Evolutionary conservation across 2,797 vertebrate genomes (phyloP).

Genomic region (Neosalanx taihuensis): DNA sequence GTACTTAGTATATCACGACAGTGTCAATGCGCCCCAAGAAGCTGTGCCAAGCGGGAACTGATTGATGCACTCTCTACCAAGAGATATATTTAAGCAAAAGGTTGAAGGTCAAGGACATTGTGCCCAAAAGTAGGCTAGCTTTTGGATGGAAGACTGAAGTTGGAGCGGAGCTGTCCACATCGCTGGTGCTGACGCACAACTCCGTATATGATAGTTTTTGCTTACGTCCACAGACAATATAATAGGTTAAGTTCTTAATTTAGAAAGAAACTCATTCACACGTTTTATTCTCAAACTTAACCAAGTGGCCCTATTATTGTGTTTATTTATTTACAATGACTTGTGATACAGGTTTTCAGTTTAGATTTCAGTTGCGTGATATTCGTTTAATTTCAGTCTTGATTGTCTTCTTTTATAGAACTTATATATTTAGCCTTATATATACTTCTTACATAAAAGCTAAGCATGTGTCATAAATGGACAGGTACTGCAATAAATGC

Average conservation of each 20-base stretch:
- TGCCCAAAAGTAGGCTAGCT: background rate
- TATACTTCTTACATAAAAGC: background rate
- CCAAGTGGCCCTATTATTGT: background rate
- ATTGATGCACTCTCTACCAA: no score
- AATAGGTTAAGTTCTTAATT: no score
- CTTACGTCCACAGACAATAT: no score
- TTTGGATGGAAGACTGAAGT: background rate
- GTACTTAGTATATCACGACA: background rate
- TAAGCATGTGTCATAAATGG: constrained; percentile 10
- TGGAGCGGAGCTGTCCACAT: constrained; percentile 42
- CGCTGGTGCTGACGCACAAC: constrained; percentile 38
- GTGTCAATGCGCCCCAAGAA: no score
- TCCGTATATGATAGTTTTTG: background rate
- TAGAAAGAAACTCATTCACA: no score
- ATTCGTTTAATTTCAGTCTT: background rate
- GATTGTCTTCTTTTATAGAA: no score
- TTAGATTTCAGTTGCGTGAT: background rate
- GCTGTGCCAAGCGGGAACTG: background rate
- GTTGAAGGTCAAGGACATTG: background rate
- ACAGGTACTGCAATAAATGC: background rate
- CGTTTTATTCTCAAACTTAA: no score
- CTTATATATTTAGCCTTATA: background rate
- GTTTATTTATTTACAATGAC: no score
- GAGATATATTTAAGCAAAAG: no score
- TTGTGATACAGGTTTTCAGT: background rate